phyloP scores from a whole-genome alignment of 2,888 invertebrate species.

The Augiades crinisus region DNA sequence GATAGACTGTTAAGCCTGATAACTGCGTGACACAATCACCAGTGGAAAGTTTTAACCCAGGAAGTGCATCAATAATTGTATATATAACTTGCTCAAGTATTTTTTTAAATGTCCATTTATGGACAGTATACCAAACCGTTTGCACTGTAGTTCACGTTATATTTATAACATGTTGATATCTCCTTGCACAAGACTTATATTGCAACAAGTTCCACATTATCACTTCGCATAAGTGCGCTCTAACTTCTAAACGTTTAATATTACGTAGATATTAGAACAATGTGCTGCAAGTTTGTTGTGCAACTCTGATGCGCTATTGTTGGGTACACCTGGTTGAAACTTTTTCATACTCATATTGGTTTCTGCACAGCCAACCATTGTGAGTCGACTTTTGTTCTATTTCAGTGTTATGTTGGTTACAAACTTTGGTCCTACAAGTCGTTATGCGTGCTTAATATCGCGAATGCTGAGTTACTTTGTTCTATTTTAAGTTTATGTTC shows the following conservation, averaged over 20 bases:
- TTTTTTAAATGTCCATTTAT: no score
- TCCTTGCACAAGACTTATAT: no score
- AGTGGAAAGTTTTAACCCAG: no score
- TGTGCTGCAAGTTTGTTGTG: not conserved
- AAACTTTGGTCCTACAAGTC: not conserved
- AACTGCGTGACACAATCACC: no score
- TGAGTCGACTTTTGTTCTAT: not conserved
- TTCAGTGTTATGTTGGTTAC: not conserved
- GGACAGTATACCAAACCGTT: no score
- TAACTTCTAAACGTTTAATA: not conserved
- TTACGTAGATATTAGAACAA: constrained; percentile 3
- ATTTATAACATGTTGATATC: no score
- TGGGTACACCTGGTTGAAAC: not conserved
- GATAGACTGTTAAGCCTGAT: no score
- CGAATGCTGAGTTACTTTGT: not conserved
- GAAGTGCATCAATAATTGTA: no score
- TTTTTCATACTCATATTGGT: constrained; percentile 9
- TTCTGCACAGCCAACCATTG: not conserved
- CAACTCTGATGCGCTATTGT: constrained; percentile 1
- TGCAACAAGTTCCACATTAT: no score
- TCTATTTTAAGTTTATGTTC: not conserved
- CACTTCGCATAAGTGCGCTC: not conserved
- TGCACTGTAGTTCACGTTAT: no score
- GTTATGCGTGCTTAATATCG: not conserved
- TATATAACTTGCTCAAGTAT: no score